Evolutionary conservation across 2,797 vertebrate species (phyloP).

Genomic region (Lacerta bilineata): DNA sequence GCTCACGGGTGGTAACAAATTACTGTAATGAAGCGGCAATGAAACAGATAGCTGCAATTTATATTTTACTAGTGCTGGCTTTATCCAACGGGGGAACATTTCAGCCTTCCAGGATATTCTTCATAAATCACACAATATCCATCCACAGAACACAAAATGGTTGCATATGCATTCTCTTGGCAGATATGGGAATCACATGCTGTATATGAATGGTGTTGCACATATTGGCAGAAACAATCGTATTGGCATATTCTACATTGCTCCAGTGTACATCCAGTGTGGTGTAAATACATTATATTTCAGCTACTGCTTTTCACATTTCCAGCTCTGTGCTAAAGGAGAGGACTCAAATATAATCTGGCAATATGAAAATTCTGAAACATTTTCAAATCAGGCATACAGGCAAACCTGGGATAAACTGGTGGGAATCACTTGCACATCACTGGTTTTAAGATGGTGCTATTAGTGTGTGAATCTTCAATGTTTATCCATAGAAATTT

Average conservation of each 20-base stretch:
- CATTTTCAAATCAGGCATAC: neutral
- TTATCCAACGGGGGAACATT: slow-evolving; percentile 34
- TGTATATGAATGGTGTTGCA: neutral
- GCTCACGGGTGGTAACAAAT: neutral
- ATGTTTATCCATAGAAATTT: neutral
- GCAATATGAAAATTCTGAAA: neutral
- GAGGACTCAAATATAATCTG: neutral
- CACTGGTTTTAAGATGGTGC: neutral
- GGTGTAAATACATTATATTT: neutral
- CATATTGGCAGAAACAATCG: neutral
- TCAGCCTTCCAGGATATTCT: slow-evolving; percentile 16
- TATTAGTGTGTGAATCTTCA: neutral
- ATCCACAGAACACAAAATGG: neutral
- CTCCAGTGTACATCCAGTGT: neutral
- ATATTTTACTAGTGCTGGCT: slow-evolving; percentile 20
- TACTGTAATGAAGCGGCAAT: neutral
- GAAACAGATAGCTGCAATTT: slow-evolving; percentile 37
- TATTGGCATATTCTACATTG: neutral
- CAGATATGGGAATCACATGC: neutral
- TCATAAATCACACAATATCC: neutral
- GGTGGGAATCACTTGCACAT: neutral
- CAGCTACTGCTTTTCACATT: neutral
- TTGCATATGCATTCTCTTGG: neutral
- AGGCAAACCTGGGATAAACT: neutral
- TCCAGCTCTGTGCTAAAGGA: neutral